Conservation (phyloP, 2,888 invertebrate genomes). For the Drosophila subsilvestris region DNA sequence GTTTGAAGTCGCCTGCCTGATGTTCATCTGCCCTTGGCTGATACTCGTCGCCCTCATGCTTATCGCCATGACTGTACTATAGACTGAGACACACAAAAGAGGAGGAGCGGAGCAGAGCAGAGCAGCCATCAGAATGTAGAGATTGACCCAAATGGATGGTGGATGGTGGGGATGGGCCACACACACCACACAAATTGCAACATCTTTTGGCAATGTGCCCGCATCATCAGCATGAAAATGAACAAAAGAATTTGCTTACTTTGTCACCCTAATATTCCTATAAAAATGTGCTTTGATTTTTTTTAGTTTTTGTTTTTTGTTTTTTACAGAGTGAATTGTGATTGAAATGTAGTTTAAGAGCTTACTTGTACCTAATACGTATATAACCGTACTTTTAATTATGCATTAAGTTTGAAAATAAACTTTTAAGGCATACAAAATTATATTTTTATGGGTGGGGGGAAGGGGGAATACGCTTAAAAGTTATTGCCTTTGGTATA, state of each 20-base stretch:
- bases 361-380: constrained; percentile 37
- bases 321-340: constrained; percentile 51
- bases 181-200: constrained; percentile 66
- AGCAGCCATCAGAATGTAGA: constrained; percentile 31
- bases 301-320: constrained; percentile 16
- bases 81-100: constrained; percentile 18
- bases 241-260: constrained; percentile 32
- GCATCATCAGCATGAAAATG: constrained; percentile 25
- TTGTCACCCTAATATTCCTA: constrained; percentile 58
- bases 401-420: constrained; percentile 32
- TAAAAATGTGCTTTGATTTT: constrained; percentile 51
- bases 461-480: background rate
- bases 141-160: background rate
- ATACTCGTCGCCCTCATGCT: constrained; percentile 88
- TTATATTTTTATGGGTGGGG: constrained; percentile 10
- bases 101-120: constrained; percentile 4
- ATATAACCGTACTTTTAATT: constrained; percentile 16
- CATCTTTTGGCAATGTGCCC: constrained; percentile 77
- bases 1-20: constrained; percentile 86
- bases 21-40: constrained; percentile 88
- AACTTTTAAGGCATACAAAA: constrained; percentile 1
- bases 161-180: constrained; percentile 24
- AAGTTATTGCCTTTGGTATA: background rate
- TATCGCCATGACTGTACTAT: constrained; percentile 88
- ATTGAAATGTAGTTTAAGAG: constrained; percentile 56